Conservation (phyloP, 2,888 invertebrate species). For the Yponomeuta plumbellus region DNA sequence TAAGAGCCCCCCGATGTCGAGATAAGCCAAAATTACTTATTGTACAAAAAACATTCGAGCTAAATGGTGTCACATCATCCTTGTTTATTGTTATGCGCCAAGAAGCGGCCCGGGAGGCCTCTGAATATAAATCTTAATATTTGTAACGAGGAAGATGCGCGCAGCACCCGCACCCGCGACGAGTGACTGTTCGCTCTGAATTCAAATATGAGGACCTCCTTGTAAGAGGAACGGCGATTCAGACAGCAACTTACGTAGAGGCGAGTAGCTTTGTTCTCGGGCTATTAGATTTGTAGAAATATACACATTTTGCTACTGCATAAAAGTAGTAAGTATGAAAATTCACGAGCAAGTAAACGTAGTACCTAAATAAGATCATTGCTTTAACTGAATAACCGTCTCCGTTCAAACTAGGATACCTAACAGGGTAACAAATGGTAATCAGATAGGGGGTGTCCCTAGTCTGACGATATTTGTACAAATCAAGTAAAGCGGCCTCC, state of each 20-base stretch:
- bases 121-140: slow-evolving; percentile 50
- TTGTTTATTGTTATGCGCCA: slow-evolving; percentile 41
- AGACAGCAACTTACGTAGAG: neutral
- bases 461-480: no score
- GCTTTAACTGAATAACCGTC: no score
- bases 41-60: slow-evolving; percentile 29
- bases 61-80: slow-evolving; percentile 55
- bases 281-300: neutral
- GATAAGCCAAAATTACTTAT: slow-evolving; percentile 22
- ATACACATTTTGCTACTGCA: neutral
- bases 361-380: no score
- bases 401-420: no score
- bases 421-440: no score
- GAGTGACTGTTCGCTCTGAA: slow-evolving; percentile 3
- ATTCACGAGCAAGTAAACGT: no score
- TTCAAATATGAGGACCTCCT: slow-evolving; percentile 5
- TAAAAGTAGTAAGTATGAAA: no score
- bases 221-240: slow-evolving; percentile 6
- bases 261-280: neutral
- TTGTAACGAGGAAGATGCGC: slow-evolving; percentile 40
- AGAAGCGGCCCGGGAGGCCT: slow-evolving; percentile 22
- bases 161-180: neutral
- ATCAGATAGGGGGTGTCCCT: no score
- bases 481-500: no score
- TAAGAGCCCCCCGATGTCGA: slow-evolving; percentile 18